A percentile compares a stretch with the other conserved stretches of the same genome.
Conservation (phyloP, 2,797 vertebrate genomes). For the Mus spretus region DNA sequence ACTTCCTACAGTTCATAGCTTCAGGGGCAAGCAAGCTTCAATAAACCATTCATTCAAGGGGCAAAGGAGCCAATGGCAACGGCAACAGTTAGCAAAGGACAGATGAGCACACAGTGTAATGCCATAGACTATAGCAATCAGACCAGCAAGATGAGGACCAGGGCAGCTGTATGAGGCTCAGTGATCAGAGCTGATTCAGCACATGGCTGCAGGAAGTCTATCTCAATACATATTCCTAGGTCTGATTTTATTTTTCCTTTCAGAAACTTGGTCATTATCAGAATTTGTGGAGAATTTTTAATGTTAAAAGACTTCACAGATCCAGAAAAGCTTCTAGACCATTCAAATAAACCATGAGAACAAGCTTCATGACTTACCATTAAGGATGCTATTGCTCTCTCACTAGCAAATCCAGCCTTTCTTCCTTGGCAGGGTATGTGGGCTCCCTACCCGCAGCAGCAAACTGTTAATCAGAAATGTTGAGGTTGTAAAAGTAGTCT, state of each 20-base stretch:
- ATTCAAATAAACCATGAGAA: slow-evolving; percentile 6
- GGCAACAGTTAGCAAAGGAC: not conserved
- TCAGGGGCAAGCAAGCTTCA: not conserved
- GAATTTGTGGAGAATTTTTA: slow-evolving; percentile 22
- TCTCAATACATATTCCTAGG: no score
- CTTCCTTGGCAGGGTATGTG: not conserved
- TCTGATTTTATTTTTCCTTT: not conserved
- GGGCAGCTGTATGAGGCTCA: fast-evolving
- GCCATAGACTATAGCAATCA: not conserved
- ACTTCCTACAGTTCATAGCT: slow-evolving; percentile 14
- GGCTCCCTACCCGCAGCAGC: not conserved
- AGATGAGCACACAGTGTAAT: not conserved
- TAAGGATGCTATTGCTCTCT: not conserved
- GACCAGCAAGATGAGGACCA: not conserved
- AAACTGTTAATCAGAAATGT: not conserved
- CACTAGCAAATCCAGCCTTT: not conserved
- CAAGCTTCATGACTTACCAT: not conserved
- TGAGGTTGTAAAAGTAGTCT: not conserved
- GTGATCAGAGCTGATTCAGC: not conserved
- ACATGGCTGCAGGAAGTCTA: fast-evolving
- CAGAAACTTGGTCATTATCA: not conserved
- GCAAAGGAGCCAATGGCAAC: not conserved
- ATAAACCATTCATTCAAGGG: not conserved
- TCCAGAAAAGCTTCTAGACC: not conserved
- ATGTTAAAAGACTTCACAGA: not conserved